phyloP scores from a whole-genome alignment of 2,797 vertebrate species.

The Siniperca scherzeri region DNA sequence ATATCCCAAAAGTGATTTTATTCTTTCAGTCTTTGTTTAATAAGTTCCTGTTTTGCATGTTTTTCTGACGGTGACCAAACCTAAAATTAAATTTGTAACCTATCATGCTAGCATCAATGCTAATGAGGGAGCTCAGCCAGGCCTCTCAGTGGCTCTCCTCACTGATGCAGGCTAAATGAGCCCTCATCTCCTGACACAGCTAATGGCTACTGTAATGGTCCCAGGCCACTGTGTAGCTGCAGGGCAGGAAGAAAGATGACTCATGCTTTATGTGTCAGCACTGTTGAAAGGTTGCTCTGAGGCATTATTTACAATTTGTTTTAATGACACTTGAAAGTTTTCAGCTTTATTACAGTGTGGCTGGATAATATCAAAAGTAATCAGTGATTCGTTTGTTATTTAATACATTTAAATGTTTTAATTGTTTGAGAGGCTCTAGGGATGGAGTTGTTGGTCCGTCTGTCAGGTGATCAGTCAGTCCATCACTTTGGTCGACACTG shows the following conservation, averaged over 20 bases:
- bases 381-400: not conserved
- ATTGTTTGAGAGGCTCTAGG: no score
- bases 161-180: conserved; percentile 50
- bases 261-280: not conserved
- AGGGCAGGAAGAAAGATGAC: conserved; percentile 13
- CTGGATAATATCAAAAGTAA: not conserved
- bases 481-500: not conserved
- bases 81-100: not conserved
- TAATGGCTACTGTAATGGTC: conserved; percentile 47
- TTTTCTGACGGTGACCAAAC: not conserved
- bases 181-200: conserved; percentile 45
- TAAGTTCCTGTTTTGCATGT: not conserved
- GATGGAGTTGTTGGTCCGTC: no score
- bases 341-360: not conserved
- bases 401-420: not conserved
- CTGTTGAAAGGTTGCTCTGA: conserved; percentile 10
- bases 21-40: not conserved
- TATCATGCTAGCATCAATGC: conserved; percentile 14
- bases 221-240: conserved; percentile 31
- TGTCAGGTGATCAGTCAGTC: not conserved
- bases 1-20: not conserved
- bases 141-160: conserved; percentile 21
- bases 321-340: conserved; percentile 1
- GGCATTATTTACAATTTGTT: conserved; percentile 30
- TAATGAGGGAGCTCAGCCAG: conserved; percentile 42